Percentiles rank a stretch among this genome's conserved stretches.
Conservation (phyloP, 2,113 vertebrate genomes). For the Ammodytes dubius region DNA sequence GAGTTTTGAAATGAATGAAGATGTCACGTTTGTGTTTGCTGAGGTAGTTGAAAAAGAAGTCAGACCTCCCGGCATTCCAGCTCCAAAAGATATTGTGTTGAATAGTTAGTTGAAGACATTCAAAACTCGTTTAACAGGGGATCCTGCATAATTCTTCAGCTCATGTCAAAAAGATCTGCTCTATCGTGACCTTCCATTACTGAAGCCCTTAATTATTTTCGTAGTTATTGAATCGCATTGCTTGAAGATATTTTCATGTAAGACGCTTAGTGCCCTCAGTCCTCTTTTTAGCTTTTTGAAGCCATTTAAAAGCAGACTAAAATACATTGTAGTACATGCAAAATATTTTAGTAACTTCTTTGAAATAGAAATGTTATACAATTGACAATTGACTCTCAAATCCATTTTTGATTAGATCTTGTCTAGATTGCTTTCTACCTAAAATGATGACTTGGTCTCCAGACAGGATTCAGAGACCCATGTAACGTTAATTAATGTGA, state of each 20-base stretch:
- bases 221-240: conserved; percentile 50
- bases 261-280: not conserved
- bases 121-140: conserved; percentile 48
- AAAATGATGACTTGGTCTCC: not conserved
- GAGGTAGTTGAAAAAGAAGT: not conserved
- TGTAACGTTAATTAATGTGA: not conserved
- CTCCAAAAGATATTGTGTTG: conserved; percentile 14
- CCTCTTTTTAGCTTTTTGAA: not conserved
- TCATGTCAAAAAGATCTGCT: conserved; percentile 49
- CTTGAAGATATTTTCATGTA: conserved; percentile 20
- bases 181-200: conserved; percentile 49
- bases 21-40: not conserved
- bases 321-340: not conserved
- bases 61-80: not conserved
- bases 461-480: not conserved
- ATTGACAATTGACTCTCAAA: not conserved
- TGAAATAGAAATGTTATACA: not conserved
- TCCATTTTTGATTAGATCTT: not conserved
- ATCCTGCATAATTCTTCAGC: conserved; percentile 58
- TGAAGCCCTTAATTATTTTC: conserved; percentile 53
- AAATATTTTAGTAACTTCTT: not conserved
- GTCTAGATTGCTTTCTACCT: not conserved
- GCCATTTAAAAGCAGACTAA: not conserved
- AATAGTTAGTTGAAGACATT: conserved; percentile 49
- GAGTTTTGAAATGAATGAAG: not conserved